phyloP scores from a whole-genome alignment of 2,888 invertebrate species.

The Imbricaverruca yamaguchii region DNA sequence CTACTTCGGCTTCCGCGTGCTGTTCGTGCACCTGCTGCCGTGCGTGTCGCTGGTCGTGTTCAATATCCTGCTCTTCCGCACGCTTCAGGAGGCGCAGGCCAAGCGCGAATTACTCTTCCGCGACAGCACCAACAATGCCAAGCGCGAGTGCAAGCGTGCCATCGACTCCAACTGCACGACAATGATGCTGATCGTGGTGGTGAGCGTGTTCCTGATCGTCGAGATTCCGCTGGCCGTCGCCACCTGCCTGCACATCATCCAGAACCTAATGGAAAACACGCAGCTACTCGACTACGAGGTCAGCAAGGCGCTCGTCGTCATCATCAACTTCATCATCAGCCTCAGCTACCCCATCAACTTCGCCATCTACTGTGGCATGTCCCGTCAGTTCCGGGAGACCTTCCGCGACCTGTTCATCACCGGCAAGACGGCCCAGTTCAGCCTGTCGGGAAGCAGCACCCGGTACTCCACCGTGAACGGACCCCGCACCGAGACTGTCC shows the following conservation, averaged over 20 bases:
- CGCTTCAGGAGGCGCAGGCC: constrained; percentile 73
- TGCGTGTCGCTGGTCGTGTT: constrained; percentile 80
- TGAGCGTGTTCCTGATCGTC: constrained; percentile 71
- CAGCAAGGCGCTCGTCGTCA: constrained; percentile 72
- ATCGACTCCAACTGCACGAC: constrained; percentile 78
- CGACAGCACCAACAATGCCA: constrained; percentile 41
- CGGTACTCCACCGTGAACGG: constrained; percentile 31
- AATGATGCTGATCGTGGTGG: constrained; percentile 77
- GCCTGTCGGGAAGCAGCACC: constrained; percentile 22
- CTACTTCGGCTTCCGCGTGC: constrained; percentile 75
- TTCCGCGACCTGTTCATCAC: constrained; percentile 69
- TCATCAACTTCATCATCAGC: constrained; percentile 84
- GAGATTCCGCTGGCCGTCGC: constrained; percentile 78
- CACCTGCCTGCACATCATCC: constrained; percentile 69
- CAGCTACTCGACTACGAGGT: constrained; percentile 55
- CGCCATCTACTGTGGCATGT: constrained; percentile 90
- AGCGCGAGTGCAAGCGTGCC: constrained; percentile 68
- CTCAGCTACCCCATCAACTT: constrained; percentile 63
- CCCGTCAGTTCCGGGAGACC: constrained; percentile 84
- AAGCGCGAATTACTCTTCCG: constrained; percentile 68
- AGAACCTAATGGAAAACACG: not conserved
- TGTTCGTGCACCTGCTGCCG: constrained; percentile 86
- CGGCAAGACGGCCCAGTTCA: constrained; percentile 7
- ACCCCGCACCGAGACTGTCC: constrained; percentile 18
- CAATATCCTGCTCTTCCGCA: constrained; percentile 76